These are phyloP conservation scores for Podarcis cretensis DNA, from an alignment of 2,113 vertebrate species.

Conservation along the genomic window DNA sequence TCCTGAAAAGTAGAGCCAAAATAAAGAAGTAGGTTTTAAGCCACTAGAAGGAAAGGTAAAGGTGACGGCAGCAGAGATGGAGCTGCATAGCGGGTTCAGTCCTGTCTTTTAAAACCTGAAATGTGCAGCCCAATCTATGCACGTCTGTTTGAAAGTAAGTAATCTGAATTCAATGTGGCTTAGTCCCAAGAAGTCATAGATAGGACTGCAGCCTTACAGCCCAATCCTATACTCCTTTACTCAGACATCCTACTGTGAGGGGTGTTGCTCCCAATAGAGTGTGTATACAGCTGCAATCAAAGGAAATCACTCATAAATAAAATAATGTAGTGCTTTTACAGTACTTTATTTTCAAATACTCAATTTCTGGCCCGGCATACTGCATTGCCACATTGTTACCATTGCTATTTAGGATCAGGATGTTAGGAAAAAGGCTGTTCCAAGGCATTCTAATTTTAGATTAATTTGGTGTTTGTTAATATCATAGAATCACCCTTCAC, in stretches of 20 bases:
- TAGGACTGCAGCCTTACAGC: no score
- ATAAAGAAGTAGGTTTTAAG: background rate
- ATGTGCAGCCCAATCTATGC: background rate
- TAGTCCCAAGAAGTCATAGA: no score
- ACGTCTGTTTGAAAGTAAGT: background rate
- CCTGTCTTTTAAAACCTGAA: background rate
- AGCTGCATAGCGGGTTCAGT: background rate
- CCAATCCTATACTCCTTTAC: background rate
- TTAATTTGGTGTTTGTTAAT: background rate
- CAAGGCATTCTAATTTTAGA: background rate
- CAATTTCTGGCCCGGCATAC: background rate
- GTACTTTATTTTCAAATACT: background rate
- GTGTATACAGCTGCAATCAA: background rate
- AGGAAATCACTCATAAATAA: background rate
- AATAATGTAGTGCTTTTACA: background rate
- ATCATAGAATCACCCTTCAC: constrained; percentile 18
- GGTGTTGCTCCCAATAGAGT: background rate
- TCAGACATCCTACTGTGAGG: background rate
- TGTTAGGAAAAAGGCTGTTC: background rate
- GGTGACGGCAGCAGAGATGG: background rate
- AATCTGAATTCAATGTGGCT: background rate
- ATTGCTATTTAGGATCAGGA: background rate
- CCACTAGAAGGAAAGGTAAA: background rate
- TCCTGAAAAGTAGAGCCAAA: background rate
- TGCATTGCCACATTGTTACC: background rate